Conservation (phyloP, 2,113 vertebrate genomes). For the Phocoena sinus region DNA sequence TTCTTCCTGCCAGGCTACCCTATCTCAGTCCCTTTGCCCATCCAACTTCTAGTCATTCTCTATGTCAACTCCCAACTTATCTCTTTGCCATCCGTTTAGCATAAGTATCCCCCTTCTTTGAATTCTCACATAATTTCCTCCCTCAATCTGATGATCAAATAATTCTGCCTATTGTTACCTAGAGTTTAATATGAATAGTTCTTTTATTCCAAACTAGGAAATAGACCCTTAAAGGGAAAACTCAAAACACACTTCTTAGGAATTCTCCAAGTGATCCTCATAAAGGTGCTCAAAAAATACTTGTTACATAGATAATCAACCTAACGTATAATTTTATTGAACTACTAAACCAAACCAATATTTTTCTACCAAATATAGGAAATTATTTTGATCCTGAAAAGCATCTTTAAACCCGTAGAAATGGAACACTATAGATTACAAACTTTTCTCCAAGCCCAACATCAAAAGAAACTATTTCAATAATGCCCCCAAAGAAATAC, state of each 20-base stretch:
- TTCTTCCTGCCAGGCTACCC: neutral
- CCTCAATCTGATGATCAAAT: neutral
- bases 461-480: slow-evolving; percentile 35
- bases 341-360: neutral
- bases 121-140: neutral
- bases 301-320: slow-evolving; percentile 14
- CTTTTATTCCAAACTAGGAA: neutral
- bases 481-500: neutral
- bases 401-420: neutral
- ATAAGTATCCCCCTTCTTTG: neutral
- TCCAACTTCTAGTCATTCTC: neutral
- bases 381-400: neutral
- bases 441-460: neutral
- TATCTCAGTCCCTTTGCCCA: neutral
- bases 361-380: slow-evolving; percentile 3
- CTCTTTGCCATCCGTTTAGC: neutral
- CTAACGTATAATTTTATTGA: neutral
- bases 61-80: neutral
- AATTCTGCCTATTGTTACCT: neutral
- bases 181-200: neutral
- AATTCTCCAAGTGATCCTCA: slow-evolving; percentile 29
- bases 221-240: neutral
- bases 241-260: neutral
- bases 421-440: neutral
- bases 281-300: neutral